Conservation (phyloP, 2,113 vertebrate species). For the Eurystomus gularis region DNA sequence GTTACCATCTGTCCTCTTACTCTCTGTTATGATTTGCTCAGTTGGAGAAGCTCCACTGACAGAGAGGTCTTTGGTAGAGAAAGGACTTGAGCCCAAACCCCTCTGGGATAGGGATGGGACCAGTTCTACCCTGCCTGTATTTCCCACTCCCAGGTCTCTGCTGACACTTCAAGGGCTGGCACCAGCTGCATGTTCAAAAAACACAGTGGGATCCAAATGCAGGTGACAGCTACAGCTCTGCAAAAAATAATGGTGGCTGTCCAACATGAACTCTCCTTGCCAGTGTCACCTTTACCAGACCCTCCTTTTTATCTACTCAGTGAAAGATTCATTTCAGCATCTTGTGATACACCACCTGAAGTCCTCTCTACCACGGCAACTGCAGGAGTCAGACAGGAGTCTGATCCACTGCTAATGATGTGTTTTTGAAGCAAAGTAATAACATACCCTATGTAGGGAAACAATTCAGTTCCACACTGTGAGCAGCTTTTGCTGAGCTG, state of each 20-base stretch:
- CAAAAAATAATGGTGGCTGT: not conserved
- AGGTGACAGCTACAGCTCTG: not conserved
- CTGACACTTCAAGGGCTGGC: not conserved
- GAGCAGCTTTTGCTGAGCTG: not conserved
- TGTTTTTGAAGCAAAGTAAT: not conserved
- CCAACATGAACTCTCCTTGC: not conserved
- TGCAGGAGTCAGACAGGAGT: not conserved
- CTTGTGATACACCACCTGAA: accelerated
- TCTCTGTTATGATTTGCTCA: not conserved
- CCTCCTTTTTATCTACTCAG: not conserved
- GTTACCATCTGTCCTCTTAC: not conserved
- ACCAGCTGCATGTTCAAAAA: not conserved
- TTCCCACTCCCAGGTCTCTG: not conserved
- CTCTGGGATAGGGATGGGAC: not conserved
- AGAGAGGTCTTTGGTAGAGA: not conserved
- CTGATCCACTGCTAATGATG: not conserved
- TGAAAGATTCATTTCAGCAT: not conserved
- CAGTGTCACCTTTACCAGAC: not conserved
- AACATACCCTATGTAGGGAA: not conserved
- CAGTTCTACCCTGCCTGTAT: not conserved
- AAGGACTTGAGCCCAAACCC: not conserved
- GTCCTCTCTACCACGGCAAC: not conserved
- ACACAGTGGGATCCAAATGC: not conserved
- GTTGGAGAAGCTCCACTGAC: not conserved
- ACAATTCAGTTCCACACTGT: not conserved